phyloP scores from a whole-genome alignment of 2,888 invertebrate species.

The Cartodere bifasciata region DNA sequence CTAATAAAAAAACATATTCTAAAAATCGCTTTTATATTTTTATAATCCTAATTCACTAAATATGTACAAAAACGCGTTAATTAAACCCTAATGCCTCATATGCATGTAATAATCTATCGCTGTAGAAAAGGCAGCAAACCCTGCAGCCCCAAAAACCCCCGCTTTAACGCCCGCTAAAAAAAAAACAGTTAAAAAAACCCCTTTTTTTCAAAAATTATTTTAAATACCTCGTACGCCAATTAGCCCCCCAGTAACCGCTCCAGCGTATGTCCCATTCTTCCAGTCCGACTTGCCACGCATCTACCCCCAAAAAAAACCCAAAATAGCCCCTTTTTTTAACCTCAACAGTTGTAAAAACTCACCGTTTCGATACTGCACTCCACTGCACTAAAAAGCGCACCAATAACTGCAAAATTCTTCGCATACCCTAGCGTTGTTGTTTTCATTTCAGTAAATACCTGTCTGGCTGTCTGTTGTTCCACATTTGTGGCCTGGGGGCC shows the following conservation, averaged over 20 bases:
- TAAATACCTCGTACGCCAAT: slow-evolving; percentile 65
- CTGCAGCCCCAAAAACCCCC: slow-evolving; percentile 85
- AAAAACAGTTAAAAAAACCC: slow-evolving; percentile 18
- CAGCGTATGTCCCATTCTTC: slow-evolving; percentile 93
- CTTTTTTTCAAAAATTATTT: slow-evolving; percentile 5
- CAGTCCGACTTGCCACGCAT: slow-evolving; percentile 84
- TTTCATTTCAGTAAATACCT: slow-evolving; percentile 88
- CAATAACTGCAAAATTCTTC: slow-evolving; percentile 95
- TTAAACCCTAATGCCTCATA: slow-evolving; percentile 21
- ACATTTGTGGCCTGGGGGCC: slow-evolving; percentile 64
- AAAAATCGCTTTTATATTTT: too few species aligned
- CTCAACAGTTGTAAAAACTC: slow-evolving; percentile 23
- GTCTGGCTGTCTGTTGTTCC: slow-evolving; percentile 70
- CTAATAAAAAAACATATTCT: too few species aligned
- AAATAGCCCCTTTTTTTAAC: not conserved
- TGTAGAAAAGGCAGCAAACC: slow-evolving; percentile 96
- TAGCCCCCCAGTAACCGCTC: slow-evolving; percentile 86
- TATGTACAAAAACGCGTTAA: too few species aligned
- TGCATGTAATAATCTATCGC: slow-evolving; percentile 94
- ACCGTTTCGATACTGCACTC: slow-evolving; percentile 93
- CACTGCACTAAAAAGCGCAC: slow-evolving; percentile 84
- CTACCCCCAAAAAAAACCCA: slow-evolving; percentile 14
- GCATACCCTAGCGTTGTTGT: slow-evolving; percentile 82
- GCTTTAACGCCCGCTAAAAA: slow-evolving; percentile 82
- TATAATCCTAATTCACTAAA: too few species aligned